Percentiles rank a stretch among this genome's conserved stretches.
phyloP scores from a whole-genome alignment of 2,797 vertebrate genomes.

The Anguilla marmorata region DNA sequence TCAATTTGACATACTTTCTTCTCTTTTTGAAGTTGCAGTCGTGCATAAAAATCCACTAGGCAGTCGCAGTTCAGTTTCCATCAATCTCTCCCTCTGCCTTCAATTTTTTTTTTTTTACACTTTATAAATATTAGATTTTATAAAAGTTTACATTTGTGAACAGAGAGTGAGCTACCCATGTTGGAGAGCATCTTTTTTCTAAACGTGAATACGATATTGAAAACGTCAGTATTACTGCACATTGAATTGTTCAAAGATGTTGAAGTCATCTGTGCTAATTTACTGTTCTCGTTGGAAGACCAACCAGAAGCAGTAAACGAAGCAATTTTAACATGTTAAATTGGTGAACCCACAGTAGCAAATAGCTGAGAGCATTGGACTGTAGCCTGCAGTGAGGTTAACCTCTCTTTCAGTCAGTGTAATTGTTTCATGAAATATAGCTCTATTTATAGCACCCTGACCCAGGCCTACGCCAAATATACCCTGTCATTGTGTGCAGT shows the following conservation, averaged over 20 bases:
- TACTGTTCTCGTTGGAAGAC: not conserved
- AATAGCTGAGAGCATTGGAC: not conserved
- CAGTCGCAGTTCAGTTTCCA: not conserved
- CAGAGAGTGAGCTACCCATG: not conserved
- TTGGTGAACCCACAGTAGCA: not conserved
- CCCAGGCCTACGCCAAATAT: not conserved
- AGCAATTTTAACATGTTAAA: not conserved
- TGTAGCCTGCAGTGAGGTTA: conserved; percentile 3
- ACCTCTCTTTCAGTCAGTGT: not conserved
- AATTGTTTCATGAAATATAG: conserved; percentile 5
- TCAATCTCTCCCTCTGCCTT: not conserved
- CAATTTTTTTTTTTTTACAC: not conserved
- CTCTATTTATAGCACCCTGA: not conserved
- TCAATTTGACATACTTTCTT: not conserved
- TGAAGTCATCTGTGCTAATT: not conserved
- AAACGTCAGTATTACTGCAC: not conserved
- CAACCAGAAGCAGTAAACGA: not conserved
- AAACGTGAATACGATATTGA: not conserved
- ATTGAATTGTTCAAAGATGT: not conserved
- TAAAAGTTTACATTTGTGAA: not conserved
- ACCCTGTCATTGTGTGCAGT: not conserved
- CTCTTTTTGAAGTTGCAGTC: not conserved
- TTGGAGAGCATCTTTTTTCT: not conserved
- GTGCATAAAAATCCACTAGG: not conserved
- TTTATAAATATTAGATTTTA: not conserved